Conservation (phyloP, 2,797 vertebrate species). For the Anomalospiza imberbis region DNA sequence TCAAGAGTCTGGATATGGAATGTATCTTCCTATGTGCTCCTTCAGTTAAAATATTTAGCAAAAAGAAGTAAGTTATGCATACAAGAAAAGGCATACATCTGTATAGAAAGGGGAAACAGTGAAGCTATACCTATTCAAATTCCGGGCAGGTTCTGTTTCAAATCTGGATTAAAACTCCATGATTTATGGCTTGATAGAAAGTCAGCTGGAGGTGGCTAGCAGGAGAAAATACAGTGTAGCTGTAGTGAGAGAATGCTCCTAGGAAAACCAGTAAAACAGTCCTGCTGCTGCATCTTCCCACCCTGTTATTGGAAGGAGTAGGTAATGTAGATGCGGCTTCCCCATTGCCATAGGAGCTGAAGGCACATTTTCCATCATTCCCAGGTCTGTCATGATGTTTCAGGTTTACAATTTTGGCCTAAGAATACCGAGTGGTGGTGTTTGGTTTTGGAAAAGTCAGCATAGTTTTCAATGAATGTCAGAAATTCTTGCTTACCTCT, state of each 20-base stretch:
- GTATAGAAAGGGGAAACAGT: neutral
- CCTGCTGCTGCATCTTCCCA: neutral
- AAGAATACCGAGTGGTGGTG: neutral
- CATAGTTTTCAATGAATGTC: slow-evolving; percentile 33
- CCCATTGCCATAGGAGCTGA: neutral
- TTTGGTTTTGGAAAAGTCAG: slow-evolving; percentile 30
- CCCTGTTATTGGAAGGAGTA: neutral
- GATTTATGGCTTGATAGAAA: neutral
- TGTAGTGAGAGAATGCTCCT: neutral
- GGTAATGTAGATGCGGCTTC: neutral
- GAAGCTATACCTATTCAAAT: neutral
- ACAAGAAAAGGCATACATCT: neutral
- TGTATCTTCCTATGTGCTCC: neutral
- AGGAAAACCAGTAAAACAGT: neutral
- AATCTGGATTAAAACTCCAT: neutral
- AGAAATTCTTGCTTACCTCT: slow-evolving; percentile 23
- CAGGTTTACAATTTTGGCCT: slow-evolving; percentile 1
- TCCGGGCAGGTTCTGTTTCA: neutral
- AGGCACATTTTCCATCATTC: neutral
- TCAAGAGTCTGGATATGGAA: neutral
- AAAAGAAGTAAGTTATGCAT: neutral
- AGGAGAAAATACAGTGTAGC: neutral
- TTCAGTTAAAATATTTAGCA: neutral
- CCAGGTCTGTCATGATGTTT: neutral
- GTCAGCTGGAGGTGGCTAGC: neutral